Percentiles rank a stretch among this genome's conserved stretches.
Evolutionary conservation across 2,797 vertebrate species (phyloP).

Genomic region (Acridotheres tristis): DNA sequence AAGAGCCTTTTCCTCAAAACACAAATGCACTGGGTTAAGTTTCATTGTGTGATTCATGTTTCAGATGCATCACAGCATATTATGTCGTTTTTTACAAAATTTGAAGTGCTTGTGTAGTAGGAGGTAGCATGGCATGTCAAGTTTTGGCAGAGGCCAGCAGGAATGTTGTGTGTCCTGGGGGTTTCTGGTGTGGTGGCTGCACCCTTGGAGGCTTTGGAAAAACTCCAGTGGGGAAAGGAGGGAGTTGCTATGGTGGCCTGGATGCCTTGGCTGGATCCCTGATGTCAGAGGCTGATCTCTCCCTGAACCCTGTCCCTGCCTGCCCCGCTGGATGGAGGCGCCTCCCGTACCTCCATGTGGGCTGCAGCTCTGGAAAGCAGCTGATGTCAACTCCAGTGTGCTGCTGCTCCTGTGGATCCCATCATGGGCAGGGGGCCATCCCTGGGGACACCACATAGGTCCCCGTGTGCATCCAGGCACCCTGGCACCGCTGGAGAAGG

Average conservation of each 20-base stretch:
- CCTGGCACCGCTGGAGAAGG: background rate
- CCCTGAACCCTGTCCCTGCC: background rate
- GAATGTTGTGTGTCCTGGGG: background rate
- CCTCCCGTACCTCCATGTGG: rapidly evolving
- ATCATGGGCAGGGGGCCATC: rapidly evolving
- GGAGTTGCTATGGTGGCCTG: background rate
- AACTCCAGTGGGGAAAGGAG: background rate
- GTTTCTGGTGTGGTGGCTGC: background rate
- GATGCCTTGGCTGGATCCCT: rapidly evolving
- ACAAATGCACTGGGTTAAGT: background rate
- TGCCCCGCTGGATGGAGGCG: background rate
- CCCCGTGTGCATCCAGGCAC: rapidly evolving
- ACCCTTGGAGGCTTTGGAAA: background rate
- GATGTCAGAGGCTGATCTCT: background rate
- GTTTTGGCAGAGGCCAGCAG: rapidly evolving
- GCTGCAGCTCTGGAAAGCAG: background rate
- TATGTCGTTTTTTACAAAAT: background rate
- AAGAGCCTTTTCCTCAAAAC: background rate
- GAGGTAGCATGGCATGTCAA: rapidly evolving
- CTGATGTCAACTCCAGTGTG: rapidly evolving
- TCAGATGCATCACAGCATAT: background rate
- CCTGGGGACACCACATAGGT: rapidly evolving
- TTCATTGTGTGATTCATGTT: background rate
- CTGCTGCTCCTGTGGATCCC: background rate
- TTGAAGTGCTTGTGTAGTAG: background rate